Evolutionary conservation across 1,140 invertebrate species (phyloP).

Genomic region (Oncopeltus fasciatus): DNA sequence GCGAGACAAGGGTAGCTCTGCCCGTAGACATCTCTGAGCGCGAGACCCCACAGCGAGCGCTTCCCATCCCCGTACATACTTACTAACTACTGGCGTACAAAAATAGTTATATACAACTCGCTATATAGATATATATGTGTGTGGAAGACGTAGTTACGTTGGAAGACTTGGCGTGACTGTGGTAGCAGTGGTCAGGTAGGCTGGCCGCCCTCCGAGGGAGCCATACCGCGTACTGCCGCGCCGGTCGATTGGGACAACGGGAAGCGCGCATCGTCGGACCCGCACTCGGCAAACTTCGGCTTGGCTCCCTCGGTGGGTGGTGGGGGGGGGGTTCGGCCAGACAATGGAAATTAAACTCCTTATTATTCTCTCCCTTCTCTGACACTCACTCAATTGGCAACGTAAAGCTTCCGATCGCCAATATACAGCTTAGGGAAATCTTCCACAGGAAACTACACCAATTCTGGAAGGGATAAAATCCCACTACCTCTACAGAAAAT

Average conservation of each 20-base stretch:
- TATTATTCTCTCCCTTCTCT: too few species aligned
- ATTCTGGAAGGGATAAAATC: too few species aligned
- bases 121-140: too few species aligned
- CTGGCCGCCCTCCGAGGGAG: constrained; percentile 1
- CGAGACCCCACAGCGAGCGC: constrained; percentile 19
- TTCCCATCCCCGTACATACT: background rate
- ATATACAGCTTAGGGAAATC: too few species aligned
- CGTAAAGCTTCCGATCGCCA: too few species aligned
- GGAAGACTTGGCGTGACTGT: background rate
- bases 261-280: constrained; percentile 9
- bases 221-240: background rate
- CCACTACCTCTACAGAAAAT: too few species aligned
- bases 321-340: too few species aligned
- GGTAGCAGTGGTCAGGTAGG: background rate
- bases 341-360: too few species aligned
- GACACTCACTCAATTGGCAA: too few species aligned
- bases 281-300: background rate
- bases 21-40: constrained; percentile 32
- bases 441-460: too few species aligned
- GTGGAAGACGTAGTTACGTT: constrained; percentile 11
- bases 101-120: too few species aligned
- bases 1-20: constrained; percentile 28
- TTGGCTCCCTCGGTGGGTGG: background rate
- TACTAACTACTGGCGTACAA: background rate
- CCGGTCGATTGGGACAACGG: constrained; percentile 18